Conservation (phyloP, 2,113 vertebrate genomes). For the Chitala chitala region DNA sequence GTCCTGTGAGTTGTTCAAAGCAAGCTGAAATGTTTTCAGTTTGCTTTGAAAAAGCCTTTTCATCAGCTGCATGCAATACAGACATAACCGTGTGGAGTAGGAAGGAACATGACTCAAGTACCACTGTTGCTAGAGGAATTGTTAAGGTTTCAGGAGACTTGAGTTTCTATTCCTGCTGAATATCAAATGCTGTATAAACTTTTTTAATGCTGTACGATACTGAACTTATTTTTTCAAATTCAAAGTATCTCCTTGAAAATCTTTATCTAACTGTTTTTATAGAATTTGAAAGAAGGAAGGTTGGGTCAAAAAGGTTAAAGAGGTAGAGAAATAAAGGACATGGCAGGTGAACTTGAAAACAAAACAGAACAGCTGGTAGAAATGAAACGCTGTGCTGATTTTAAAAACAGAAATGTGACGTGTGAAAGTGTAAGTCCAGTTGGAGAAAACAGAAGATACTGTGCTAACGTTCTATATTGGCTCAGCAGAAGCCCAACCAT, state of each 20-base stretch:
- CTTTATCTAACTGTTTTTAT: background rate
- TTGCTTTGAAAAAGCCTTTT: conserved; percentile 56
- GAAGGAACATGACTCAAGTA: conserved; percentile 47
- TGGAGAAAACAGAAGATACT: too few relatives aligned
- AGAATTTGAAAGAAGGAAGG: background rate
- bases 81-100: conserved; percentile 50
- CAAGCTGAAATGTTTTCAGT: conserved; percentile 40
- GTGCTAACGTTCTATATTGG: too few relatives aligned
- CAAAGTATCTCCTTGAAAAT: conserved; percentile 5
- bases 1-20: conserved; percentile 32
- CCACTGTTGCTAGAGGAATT: conserved; percentile 22
- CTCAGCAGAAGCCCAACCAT: background rate
- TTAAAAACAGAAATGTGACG: background rate
- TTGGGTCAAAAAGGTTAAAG: background rate
- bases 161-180: conserved; percentile 59
- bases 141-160: conserved; percentile 51
- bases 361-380: background rate
- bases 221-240: conserved; percentile 17
- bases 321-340: background rate
- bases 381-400: background rate
- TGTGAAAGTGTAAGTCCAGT: background rate
- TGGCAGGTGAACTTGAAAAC: background rate
- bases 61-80: conserved; percentile 66
- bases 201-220: background rate
- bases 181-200: conserved; percentile 60